A percentile compares a stretch with the other conserved stretches of the same genome.
Conservation (phyloP, 2,797 vertebrate genomes). For the Nyctalus aviator region DNA sequence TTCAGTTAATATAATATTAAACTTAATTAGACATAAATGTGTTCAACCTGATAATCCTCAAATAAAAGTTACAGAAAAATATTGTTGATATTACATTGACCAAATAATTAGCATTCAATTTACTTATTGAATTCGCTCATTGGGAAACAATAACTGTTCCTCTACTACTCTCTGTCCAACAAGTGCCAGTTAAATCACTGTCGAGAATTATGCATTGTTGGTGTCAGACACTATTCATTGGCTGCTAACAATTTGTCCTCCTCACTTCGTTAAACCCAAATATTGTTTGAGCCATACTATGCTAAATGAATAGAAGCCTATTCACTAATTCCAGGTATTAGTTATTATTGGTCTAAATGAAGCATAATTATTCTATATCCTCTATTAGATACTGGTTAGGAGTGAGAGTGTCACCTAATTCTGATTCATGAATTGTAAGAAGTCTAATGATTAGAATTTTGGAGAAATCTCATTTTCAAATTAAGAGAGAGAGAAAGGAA, state of each 20-base stretch:
- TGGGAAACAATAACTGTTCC: not conserved
- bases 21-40: not conserved
- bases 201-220: not conserved
- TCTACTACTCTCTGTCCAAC: not conserved
- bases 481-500: not conserved
- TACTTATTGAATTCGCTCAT: not conserved
- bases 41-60: constrained; percentile 26
- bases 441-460: not conserved
- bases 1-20: constrained; percentile 41
- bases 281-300: not conserved
- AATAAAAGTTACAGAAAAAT: constrained; percentile 1
- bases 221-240: not conserved
- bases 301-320: not conserved
- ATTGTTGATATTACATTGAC: not conserved
- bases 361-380: not conserved
- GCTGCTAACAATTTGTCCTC: not conserved
- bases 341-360: not conserved
- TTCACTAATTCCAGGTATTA: not conserved
- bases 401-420: not conserved
- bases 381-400: not conserved
- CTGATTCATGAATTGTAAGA: not conserved
- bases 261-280: not conserved
- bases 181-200: not conserved
- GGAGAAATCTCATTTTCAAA: not conserved
- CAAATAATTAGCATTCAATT: constrained; percentile 22